Base-by-base conservation (phyloP, 2,888 invertebrate genomes). In the Pomacea canaliculata region DNA sequence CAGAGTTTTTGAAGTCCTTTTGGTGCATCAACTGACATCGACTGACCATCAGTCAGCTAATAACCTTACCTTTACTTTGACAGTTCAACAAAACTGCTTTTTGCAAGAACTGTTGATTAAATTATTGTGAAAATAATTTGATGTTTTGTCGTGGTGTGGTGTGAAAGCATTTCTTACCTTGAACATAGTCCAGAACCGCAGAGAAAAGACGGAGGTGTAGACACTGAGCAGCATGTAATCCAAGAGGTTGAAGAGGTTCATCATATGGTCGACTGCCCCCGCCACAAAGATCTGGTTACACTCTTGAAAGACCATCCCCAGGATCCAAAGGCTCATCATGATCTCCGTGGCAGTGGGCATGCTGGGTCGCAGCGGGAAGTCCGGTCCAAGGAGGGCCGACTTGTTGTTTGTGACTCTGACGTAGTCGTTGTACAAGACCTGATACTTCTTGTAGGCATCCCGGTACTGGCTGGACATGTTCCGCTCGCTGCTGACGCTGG, bases 271-370 rank as follows among this genome's bases (percentile, higher is more conserved):
- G 16, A 60, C 51, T 16, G 85, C 19, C 1, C 89, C 89, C 4
- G 81, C 81, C 27, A 77, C 76, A 66, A 83, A 86, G 9, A 88
- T 76, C 79, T 89, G 87, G 49, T 81, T 83, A 66, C 87, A 86
- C 70, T 89, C 89, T 69, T 87, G 87, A 76, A 84, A 86, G 7
- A 85, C 74, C 76, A 88, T 85, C 7, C 89, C 89, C 37, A 88
- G 10, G 12, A 87, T 83, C 84, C 86, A 89, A 4, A 87, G 75
- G 12, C 85, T 79, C 70, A 88, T 81, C 69, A 87, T 77, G 67
- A 85, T 71, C 70, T 87, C 85, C 10, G 84, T 83, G 10, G 82
- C 80, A 10, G 85, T 85, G 1, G 86, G 86, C 0, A 79, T 71
- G 27, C 77, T 73, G 19, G 82, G 83, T 48, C 88, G 71, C 9